These are phyloP conservation scores for Heterochromis multidens DNA, from an alignment of 2,113 vertebrate species.

Conservation along the genomic window DNA sequence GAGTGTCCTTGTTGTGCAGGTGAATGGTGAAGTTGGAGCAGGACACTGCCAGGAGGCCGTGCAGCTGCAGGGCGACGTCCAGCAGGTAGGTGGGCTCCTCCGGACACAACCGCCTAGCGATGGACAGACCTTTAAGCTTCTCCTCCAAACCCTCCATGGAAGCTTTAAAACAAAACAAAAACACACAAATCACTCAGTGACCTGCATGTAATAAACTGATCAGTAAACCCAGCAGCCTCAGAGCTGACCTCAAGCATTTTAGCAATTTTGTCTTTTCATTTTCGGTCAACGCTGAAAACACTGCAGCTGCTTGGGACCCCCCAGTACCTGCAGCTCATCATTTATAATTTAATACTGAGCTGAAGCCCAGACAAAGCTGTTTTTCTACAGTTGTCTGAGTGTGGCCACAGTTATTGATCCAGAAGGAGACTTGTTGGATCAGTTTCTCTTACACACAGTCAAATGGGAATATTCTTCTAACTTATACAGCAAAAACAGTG, in stretches of 20 bases:
- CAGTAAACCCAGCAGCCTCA: neutral
- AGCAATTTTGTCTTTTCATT: neutral
- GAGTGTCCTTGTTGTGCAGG: constrained; percentile 79
- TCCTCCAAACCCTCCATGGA: constrained; percentile 80
- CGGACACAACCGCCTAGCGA: constrained; percentile 71
- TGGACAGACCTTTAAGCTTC: constrained; percentile 76
- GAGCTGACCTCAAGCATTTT: too few species aligned
- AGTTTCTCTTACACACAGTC: neutral
- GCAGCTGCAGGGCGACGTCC: constrained; percentile 55
- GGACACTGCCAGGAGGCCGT: constrained; percentile 73
- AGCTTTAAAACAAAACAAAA: neutral
- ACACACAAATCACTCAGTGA: neutral
- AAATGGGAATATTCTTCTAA: neutral
- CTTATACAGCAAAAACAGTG: neutral
- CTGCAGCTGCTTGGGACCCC: neutral
- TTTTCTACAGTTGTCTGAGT: neutral
- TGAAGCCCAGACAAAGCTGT: neutral
- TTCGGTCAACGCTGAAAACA: neutral
- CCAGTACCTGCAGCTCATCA: neutral
- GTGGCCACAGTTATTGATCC: neutral
- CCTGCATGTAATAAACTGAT: neutral
- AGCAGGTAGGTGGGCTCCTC: constrained; percentile 69
- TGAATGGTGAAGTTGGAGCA: constrained; percentile 80
- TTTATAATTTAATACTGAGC: neutral
- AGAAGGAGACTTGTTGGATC: neutral